Evolutionary conservation across 2,113 vertebrate genomes (phyloP).

Genomic region (Pogonocichla stellata): DNA sequence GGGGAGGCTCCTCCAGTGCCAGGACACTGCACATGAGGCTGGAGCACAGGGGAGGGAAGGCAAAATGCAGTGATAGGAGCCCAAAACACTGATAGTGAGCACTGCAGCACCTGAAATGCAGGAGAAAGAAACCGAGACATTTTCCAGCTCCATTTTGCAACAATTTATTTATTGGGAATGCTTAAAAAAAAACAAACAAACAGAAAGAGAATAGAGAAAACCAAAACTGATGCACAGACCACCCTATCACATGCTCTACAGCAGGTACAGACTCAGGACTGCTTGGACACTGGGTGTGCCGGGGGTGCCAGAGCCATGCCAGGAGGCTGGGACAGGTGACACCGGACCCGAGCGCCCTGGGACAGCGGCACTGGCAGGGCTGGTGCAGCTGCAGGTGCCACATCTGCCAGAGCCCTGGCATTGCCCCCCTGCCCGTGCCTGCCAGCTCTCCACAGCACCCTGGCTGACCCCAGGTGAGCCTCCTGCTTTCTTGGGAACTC

Average conservation of each 20-base stretch:
- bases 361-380: not conserved
- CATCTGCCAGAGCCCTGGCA: not conserved
- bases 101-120: not conserved
- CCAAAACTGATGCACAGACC: not conserved
- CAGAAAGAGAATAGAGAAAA: not conserved
- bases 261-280: not conserved
- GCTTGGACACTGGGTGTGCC: not conserved
- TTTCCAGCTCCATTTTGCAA: not conserved
- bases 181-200: not conserved
- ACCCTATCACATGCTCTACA: not conserved
- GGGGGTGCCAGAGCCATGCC: not conserved
- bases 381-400: not conserved
- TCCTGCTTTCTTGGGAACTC: not conserved
- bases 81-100: accelerated
- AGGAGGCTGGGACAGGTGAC: not conserved
- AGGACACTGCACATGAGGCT: not conserved
- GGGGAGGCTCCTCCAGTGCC: not conserved
- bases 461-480: not conserved
- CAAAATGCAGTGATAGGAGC: not conserved
- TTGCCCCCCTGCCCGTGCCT: not conserved
- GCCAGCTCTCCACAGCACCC: accelerated
- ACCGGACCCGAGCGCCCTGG: not conserved
- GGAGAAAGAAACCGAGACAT: not conserved
- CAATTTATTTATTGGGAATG: conserved; percentile 17
- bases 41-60: not conserved